phyloP scores from a whole-genome alignment of 1,140 invertebrate genomes.

The Prorops nasuta region DNA sequence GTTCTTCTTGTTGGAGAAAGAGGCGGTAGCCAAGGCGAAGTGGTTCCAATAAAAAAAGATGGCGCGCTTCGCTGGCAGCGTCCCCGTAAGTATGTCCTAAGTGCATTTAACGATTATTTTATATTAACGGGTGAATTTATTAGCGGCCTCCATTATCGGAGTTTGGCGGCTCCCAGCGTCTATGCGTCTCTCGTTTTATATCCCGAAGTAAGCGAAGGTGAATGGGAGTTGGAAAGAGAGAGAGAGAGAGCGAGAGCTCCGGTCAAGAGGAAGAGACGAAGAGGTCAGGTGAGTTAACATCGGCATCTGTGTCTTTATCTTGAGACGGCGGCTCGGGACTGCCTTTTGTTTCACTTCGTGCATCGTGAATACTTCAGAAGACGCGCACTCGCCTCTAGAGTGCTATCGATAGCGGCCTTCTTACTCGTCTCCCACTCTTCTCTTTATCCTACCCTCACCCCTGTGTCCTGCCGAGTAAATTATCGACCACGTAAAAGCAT shows the following conservation, averaged over 20 bases:
- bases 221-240: slow-evolving; percentile 12
- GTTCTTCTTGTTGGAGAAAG: too few relatives aligned
- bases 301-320: slow-evolving; percentile 28
- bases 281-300: slow-evolving; percentile 20
- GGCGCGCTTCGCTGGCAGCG: slow-evolving; percentile 36
- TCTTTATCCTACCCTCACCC: neutral
- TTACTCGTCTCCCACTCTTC: slow-evolving; percentile 1
- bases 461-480: slow-evolving; percentile 11
- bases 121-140: slow-evolving; percentile 55
- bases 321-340: slow-evolving; percentile 12
- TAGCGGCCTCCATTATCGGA: slow-evolving; percentile 52
- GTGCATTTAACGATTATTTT: slow-evolving; percentile 58
- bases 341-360: slow-evolving; percentile 29
- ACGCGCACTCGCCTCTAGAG: slow-evolving; percentile 6
- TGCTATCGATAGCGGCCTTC: slow-evolving; percentile 16
- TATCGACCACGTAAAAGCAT: too few relatives aligned
- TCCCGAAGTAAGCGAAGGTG: too few relatives aligned
- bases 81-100: slow-evolving; percentile 49
- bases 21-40: slow-evolving; percentile 27
- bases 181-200: slow-evolving; percentile 32
- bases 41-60: slow-evolving; percentile 46
- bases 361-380: slow-evolving; percentile 27
- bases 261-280: slow-evolving; percentile 1
- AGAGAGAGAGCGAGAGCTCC: slow-evolving; percentile 6
- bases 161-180: slow-evolving; percentile 34